phyloP scores from a whole-genome alignment of 2,888 invertebrate genomes.

The Geophilus truncorum region DNA sequence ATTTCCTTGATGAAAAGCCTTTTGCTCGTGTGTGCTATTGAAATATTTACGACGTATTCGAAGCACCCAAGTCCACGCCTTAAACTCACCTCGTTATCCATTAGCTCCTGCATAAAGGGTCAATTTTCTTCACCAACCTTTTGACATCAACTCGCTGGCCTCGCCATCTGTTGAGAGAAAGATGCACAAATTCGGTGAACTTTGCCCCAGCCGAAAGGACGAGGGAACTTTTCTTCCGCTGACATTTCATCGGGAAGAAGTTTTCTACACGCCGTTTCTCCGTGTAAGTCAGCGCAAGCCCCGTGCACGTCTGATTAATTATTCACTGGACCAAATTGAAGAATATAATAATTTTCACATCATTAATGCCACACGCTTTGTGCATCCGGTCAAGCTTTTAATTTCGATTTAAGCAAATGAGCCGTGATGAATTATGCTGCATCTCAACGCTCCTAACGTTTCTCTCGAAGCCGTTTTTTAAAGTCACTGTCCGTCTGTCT shows the following conservation, averaged over 20 bases:
- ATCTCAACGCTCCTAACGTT: not conserved
- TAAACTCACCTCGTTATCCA: not conserved
- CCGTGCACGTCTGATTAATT: not conserved
- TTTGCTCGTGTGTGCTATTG: not conserved
- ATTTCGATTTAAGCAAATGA: not conserved
- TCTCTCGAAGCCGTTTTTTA: not conserved
- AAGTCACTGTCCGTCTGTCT: too few relatives aligned
- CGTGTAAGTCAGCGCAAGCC: not conserved
- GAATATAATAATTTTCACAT: constrained; percentile 2
- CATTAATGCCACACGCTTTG: not conserved
- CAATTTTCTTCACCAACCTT: not conserved
- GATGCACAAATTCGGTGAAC: not conserved
- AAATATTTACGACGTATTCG: constrained; percentile 4
- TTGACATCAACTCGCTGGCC: not conserved
- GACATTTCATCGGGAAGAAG: not conserved
- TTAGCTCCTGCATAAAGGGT: not conserved
- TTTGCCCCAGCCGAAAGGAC: not conserved
- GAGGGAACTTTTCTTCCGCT: not conserved
- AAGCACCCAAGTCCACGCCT: not conserved
- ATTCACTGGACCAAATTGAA: not conserved
- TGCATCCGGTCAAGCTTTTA: not conserved
- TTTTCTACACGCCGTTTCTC: not conserved
- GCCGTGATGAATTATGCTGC: not conserved
- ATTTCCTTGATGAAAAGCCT: not conserved
- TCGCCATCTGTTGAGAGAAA: constrained; percentile 5